Evolutionary conservation across 92 coral and sea anemone genomes (phyloP).

Genomic region (Palythoa grandis): DNA sequence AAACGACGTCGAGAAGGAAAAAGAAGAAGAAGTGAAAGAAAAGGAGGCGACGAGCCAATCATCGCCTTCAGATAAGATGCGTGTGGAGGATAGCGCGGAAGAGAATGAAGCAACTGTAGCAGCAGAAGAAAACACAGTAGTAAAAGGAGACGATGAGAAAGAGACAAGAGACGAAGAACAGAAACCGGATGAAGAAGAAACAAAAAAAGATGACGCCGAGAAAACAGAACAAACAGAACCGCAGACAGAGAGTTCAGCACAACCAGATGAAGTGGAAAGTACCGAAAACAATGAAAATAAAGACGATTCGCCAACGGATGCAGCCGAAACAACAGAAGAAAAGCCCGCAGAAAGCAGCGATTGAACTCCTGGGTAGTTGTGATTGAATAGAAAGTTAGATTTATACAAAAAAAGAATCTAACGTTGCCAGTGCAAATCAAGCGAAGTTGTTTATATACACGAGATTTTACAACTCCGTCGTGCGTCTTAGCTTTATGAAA

Average conservation of each 20-base stretch:
- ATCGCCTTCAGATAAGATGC: not conserved
- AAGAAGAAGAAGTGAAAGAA: conserved; percentile 7
- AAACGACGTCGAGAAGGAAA: conserved; percentile 11
- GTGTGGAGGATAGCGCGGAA: not conserved
- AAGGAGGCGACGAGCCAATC: not conserved
- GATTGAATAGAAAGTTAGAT: not conserved
- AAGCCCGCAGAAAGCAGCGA: conserved; percentile 48
- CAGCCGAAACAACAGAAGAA: conserved; percentile 33
- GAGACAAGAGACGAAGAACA: conserved; percentile 28
- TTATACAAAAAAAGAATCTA: not conserved
- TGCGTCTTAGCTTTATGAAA: too few species aligned
- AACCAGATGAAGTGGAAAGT: conserved; percentile 18
- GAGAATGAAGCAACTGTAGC: conserved; percentile 20
- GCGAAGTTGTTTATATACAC: too few species aligned
- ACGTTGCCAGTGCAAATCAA: too few species aligned
- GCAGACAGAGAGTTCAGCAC: conserved; percentile 9
- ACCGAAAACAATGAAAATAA: conserved; percentile 27
- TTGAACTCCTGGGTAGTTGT: not conserved
- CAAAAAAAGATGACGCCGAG: conserved; percentile 44
- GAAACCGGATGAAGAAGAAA: conserved; percentile 13
- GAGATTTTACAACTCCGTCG: too few species aligned
- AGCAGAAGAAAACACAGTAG: conserved; percentile 23
- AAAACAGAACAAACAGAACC: conserved; percentile 31
- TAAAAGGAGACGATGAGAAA: conserved; percentile 30
- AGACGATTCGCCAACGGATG: conserved; percentile 23